Conservation (phyloP, 2,113 vertebrate species). For the Callorhinus ursinus region DNA sequence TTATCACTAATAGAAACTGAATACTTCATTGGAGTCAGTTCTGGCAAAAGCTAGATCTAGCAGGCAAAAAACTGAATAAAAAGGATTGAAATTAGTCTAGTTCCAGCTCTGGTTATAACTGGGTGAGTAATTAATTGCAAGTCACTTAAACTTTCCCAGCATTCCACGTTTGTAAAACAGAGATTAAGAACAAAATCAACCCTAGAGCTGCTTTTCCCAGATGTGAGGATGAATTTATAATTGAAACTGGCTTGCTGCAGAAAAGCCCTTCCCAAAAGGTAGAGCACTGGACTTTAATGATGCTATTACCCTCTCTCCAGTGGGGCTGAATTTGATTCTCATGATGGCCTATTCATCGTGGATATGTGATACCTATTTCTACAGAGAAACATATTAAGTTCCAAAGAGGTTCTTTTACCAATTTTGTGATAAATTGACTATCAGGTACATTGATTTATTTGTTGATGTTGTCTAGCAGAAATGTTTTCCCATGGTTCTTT, state of each 20-base stretch:
- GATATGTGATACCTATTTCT: neutral
- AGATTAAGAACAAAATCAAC: constrained; percentile 59
- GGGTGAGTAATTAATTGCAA: neutral
- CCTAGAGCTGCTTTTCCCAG: constrained; percentile 15
- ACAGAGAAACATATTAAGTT: neutral
- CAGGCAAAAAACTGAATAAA: neutral
- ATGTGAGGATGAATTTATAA: constrained; percentile 58
- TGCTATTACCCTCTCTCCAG: neutral
- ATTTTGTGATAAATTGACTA: neutral
- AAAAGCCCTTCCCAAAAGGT: neutral
- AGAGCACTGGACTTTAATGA: constrained; percentile 14
- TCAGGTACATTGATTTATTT: neutral
- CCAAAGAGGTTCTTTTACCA: constrained; percentile 14
- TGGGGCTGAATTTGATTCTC: constrained; percentile 45
- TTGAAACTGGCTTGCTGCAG: constrained; percentile 15
- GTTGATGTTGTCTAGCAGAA: neutral
- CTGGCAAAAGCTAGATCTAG: neutral
- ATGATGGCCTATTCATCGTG: neutral
- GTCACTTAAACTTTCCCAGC: constrained; percentile 11
- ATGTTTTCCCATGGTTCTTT: neutral
- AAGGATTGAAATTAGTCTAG: neutral
- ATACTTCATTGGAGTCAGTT: neutral
- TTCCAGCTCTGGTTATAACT: neutral
- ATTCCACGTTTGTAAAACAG: constrained; percentile 49
- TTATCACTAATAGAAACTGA: neutral